Conservation (phyloP, 2,888 invertebrate genomes). For the Caenorhabditis sp. region DNA sequence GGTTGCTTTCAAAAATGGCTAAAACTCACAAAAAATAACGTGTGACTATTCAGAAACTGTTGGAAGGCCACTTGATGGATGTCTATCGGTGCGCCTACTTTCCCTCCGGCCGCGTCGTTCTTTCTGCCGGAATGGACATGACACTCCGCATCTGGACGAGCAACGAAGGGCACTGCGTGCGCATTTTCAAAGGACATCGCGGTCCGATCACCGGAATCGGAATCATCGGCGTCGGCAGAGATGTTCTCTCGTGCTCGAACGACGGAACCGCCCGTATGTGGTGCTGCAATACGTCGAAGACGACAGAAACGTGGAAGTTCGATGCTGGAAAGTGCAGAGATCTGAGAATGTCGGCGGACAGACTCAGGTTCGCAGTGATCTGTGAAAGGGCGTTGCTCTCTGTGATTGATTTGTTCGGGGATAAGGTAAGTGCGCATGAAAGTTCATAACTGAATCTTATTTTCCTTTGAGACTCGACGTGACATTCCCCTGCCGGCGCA, state of each 20-base stretch:
- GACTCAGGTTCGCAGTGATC: conserved; percentile 36
- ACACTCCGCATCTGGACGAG: conserved; percentile 85
- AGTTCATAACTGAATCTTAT: too few relatives aligned
- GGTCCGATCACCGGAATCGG: conserved; percentile 83
- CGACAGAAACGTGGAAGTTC: conserved; percentile 44
- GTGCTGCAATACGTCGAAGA: conserved; percentile 51
- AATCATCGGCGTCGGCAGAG: conserved; percentile 85
- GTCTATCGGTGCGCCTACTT: conserved; percentile 85
- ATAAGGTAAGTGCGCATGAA: too few relatives aligned
- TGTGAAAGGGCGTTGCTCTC: conserved; percentile 17
- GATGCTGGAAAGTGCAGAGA: conserved; percentile 62
- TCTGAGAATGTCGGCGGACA: conserved; percentile 24
- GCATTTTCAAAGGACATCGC: conserved; percentile 84
- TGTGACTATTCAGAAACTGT: conserved; percentile 76
- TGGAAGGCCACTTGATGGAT: conserved; percentile 85
- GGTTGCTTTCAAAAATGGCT: too few relatives aligned
- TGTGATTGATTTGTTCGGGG: conserved; percentile 18
- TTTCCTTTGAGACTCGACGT: background rate
- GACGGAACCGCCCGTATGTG: conserved; percentile 82
- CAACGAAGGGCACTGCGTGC: conserved; percentile 84
- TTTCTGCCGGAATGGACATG: conserved; percentile 85
- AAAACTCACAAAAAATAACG: background rate
- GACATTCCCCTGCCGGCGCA: conserved; percentile 1
- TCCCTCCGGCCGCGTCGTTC: conserved; percentile 85
- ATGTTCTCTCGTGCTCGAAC: conserved; percentile 85